Evolutionary conservation across 2,888 invertebrate genomes (phyloP).

Genomic region (Orchesella flavescens): DNA sequence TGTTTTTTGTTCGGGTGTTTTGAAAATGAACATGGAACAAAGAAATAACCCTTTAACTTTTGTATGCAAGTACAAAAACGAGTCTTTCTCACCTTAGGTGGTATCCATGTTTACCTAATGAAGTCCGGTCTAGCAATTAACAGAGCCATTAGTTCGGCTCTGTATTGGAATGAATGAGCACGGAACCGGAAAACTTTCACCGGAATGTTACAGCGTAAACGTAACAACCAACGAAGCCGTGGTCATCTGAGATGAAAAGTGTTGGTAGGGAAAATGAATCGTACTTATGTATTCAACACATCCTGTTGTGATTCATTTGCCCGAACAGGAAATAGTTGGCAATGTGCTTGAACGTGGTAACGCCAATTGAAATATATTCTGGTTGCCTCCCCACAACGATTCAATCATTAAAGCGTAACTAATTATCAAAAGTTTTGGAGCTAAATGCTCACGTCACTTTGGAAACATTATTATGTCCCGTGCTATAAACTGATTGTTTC

Average conservation of each 20-base stretch:
- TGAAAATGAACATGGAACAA: too few relatives aligned
- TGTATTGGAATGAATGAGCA: slow-evolving; percentile 30
- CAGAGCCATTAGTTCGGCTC: slow-evolving; percentile 45
- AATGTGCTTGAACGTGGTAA: background rate
- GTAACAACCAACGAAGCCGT: background rate
- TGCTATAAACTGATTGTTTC: too few relatives aligned
- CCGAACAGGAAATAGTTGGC: background rate
- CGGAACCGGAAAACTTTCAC: slow-evolving; percentile 49
- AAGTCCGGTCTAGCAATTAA: slow-evolving; percentile 46
- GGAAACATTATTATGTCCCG: too few relatives aligned
- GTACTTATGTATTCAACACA: background rate
- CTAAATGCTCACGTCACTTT: background rate
- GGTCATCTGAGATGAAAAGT: too few relatives aligned
- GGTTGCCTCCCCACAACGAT: slow-evolving; percentile 22
- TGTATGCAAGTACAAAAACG: too few relatives aligned
- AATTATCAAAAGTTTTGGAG: slow-evolving; percentile 30
- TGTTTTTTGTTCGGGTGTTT: too few relatives aligned
- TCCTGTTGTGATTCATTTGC: background rate
- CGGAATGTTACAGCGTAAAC: background rate
- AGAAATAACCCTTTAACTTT: too few relatives aligned
- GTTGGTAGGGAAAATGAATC: too few relatives aligned
- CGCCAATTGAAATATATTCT: slow-evolving; percentile 23
- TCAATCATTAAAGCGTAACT: slow-evolving; percentile 13
- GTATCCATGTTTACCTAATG: slow-evolving; percentile 26
- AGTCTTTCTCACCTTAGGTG: slow-evolving; percentile 34